Conservation (phyloP, 2,797 vertebrate species). For the Platyrinchus mystaceus region DNA sequence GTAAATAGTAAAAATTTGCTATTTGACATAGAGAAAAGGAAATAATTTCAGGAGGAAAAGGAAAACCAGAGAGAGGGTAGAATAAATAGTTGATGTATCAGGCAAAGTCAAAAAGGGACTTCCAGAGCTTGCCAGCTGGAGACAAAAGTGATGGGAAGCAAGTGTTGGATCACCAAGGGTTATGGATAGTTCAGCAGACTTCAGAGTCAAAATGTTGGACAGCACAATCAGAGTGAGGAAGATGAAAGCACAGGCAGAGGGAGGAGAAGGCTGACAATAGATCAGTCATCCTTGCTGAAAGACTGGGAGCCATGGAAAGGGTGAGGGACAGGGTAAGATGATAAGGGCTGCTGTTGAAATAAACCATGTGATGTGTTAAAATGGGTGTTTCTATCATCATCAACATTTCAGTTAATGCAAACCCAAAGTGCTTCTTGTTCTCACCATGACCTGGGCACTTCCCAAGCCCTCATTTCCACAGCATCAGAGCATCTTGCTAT, state of each 20-base stretch:
- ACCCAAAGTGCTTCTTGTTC: neutral
- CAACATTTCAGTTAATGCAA: neutral
- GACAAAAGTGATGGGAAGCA: neutral
- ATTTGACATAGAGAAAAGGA: neutral
- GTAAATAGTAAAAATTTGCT: neutral
- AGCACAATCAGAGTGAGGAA: neutral
- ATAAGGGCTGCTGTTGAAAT: constrained; percentile 41
- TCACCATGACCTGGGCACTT: neutral
- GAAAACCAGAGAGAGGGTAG: neutral
- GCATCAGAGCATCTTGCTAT: neutral
- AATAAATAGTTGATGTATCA: neutral
- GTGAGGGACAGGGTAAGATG: constrained; percentile 3
- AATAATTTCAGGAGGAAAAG: neutral
- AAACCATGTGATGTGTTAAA: constrained; percentile 6
- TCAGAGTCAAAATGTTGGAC: neutral
- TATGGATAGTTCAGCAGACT: neutral
- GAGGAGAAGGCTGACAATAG: neutral
- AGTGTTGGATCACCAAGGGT: neutral
- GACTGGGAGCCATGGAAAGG: neutral
- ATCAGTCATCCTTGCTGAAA: constrained; percentile 32
- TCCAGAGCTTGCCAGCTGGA: neutral
- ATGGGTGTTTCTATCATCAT: neutral
- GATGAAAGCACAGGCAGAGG: neutral
- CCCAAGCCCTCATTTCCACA: neutral
- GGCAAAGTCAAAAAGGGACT: neutral